A percentile compares a stretch with the other conserved stretches of the same genome.
Conservation (phyloP, 2,113 vertebrate genomes). For the Procavia capensis region DNA sequence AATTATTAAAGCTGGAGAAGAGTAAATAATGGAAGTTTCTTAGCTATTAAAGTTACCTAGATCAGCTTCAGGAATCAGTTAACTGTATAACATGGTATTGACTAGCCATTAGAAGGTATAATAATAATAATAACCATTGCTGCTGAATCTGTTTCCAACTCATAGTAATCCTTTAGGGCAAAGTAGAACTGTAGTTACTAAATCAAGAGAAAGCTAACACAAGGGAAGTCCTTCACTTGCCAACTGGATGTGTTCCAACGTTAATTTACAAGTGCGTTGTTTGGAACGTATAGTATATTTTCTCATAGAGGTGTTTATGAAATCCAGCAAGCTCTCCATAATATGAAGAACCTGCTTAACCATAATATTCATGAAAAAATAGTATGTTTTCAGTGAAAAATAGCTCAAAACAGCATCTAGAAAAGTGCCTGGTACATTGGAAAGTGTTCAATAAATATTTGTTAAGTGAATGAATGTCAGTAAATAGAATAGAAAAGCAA, state of each 20-base stretch:
- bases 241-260: background rate
- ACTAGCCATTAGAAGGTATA: background rate
- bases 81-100: background rate
- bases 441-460: background rate
- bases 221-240: background rate
- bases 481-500: background rate
- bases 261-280: conserved; percentile 15
- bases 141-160: too few species aligned
- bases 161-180: too few species aligned
- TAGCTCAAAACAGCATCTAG: background rate
- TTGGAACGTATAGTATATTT: background rate
- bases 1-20: conserved; percentile 29
- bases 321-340: background rate
- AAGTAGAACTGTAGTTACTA: too few species aligned
- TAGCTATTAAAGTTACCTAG: background rate
- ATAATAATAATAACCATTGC: too few species aligned
- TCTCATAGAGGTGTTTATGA: conserved; percentile 35
- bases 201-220: background rate
- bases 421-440: background rate
- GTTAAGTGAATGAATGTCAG: background rate
- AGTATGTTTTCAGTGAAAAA: conserved; percentile 4
- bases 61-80: conserved; percentile 13
- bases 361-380: background rate
- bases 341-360: background rate
- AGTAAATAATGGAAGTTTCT: background rate